Evolutionary conservation across 2,888 invertebrate genomes (phyloP).

Genomic region (Taenaris catops): DNA sequence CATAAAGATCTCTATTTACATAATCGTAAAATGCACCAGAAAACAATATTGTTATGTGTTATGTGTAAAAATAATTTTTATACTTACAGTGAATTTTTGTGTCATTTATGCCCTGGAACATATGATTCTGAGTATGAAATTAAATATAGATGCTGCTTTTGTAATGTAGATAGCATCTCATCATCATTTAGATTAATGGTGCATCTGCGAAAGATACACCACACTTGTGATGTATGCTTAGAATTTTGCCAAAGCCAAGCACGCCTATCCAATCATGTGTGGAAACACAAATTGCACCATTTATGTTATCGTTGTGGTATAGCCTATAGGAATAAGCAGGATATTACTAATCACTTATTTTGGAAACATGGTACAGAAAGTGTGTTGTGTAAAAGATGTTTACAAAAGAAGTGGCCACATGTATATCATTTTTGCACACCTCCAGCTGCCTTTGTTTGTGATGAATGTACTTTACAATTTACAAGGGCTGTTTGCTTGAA

Average conservation of each 20-base stretch:
- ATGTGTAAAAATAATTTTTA: slow-evolving; percentile 94
- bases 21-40: slow-evolving; percentile 92
- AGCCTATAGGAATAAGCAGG: slow-evolving; percentile 92
- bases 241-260: slow-evolving; percentile 90
- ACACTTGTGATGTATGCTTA: slow-evolving; percentile 92
- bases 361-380: slow-evolving; percentile 97
- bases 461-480: slow-evolving; percentile 88
- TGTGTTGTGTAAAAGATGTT: slow-evolving; percentile 89
- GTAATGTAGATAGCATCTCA: slow-evolving; percentile 87
- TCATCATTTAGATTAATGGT: slow-evolving; percentile 94
- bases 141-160: slow-evolving; percentile 90
- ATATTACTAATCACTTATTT: slow-evolving; percentile 93
- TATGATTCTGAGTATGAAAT: slow-evolving; percentile 84
- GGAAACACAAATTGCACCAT: slow-evolving; percentile 94
- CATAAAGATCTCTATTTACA: slow-evolving; percentile 93
- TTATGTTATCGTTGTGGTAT: slow-evolving; percentile 93
- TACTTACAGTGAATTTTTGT: slow-evolving; percentile 92
- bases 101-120: slow-evolving; percentile 91
- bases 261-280: slow-evolving; percentile 91
- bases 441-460: slow-evolving; percentile 87
- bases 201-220: slow-evolving; percentile 90
- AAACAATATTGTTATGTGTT: slow-evolving; percentile 88
- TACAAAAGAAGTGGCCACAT: slow-evolving; percentile 95
- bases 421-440: slow-evolving; percentile 95
- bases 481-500: slow-evolving; percentile 88